Conservation (phyloP, 2,113 vertebrate species). For the Tachuris rubrigastra region DNA sequence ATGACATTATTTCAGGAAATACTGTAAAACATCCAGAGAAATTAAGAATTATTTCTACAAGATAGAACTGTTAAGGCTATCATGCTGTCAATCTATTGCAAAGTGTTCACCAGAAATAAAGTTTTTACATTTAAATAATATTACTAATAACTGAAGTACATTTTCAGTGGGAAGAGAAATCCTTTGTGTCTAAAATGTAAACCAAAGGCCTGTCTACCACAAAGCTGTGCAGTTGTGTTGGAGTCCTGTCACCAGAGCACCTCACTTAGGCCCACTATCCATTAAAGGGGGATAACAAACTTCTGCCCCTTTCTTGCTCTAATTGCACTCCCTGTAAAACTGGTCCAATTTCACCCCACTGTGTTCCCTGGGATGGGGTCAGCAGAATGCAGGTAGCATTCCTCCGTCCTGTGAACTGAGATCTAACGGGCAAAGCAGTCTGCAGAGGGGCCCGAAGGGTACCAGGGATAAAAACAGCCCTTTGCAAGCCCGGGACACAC, state of each 20-base stretch:
- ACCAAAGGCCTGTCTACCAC: not conserved
- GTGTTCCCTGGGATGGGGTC: not conserved
- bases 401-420: not conserved
- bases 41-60: not conserved
- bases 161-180: not conserved
- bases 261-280: not conserved
- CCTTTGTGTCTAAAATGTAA: not conserved
- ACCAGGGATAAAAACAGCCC: not conserved
- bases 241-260: not conserved
- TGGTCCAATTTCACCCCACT: accelerated
- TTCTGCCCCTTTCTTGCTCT: not conserved
- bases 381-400: not conserved
- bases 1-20: not conserved
- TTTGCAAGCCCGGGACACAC: not conserved
- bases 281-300: not conserved
- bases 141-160: not conserved
- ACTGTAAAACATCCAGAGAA: not conserved
- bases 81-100: not conserved
- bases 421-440: not conserved
- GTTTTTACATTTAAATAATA: not conserved
- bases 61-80: not conserved
- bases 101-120: not conserved
- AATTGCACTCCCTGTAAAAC: not conserved
- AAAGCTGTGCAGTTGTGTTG: not conserved
- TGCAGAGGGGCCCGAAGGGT: not conserved